These are phyloP conservation scores for Cirrhinus molitorella DNA, from an alignment of 2,797 vertebrate genomes.

Conservation along the genomic window DNA sequence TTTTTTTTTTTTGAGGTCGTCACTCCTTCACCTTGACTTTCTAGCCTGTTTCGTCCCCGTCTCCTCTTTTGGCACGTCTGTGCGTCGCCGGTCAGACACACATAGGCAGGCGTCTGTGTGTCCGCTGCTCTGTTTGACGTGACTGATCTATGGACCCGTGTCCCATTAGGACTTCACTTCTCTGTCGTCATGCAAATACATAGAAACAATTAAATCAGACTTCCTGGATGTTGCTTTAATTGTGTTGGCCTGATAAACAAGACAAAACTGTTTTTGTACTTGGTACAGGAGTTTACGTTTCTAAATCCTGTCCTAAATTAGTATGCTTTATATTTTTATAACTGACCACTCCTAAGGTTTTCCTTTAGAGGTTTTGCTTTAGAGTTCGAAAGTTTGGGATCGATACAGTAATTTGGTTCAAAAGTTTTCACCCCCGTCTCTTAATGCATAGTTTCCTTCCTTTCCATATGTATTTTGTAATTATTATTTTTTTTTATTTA, in stretches of 20 bases:
- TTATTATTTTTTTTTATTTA: no score
- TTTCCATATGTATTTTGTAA: no score
- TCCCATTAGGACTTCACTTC: conserved; percentile 66
- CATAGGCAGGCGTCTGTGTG: conserved; percentile 74
- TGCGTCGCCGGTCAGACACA: conserved; percentile 59
- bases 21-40: conserved; percentile 52
- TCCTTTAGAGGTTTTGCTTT: no score
- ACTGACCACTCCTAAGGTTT: no score
- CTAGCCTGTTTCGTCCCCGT: neutral
- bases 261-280: no score
- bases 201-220: neutral
- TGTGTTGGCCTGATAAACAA: neutral
- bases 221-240: neutral
- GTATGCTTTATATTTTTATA: no score
- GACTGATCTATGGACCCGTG: conserved; percentile 80
- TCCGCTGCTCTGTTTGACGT: conserved; percentile 78
- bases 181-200: conserved; percentile 40
- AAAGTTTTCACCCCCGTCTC: no score
- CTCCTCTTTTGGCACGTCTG: conserved; percentile 52
- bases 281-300: no score
- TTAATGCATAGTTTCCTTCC: no score
- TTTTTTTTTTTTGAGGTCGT: conserved; percentile 1
- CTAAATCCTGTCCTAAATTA: no score
- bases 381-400: no score
- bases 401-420: no score